Evolutionary conservation across 1,140 invertebrate species (phyloP), one percentile per base, ranked within the genome.

Genomic region (Papilio aristodemus): DNA sequence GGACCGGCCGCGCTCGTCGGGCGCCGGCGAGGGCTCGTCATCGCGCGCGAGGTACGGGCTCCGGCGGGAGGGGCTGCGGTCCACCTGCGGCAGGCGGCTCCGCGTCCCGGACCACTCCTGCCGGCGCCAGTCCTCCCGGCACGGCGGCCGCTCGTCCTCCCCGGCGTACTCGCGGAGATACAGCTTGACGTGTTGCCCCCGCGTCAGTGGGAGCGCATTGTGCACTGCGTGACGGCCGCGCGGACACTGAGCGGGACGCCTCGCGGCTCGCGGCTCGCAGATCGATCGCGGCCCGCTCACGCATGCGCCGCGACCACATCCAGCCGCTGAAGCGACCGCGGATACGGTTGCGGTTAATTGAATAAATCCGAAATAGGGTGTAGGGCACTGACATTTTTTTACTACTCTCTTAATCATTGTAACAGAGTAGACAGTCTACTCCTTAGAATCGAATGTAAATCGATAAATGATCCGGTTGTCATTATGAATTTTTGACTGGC

Each of bases 61-160:
- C 80, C 93, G 93, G 91, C 93, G 93, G 86, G 94, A 94, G 91
- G 96, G 96, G 84, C 95, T 96, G 76, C 96, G 94, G 93, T 97
- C 96, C 82, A 96, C 96, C 81, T 96, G 96, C 81, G 96, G 96
- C 87, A 97, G 82, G 75, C 87, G 84, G 74, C 80, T 74, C 74
- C 86, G 80, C 73, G 80, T 91, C 91, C 93, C 86, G 92, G 85
- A 77, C 84, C 82, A 86, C 66, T 87, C 86, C 86, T 86, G 81
- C 77, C 89, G 87, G 77, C 89, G 89, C 86, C 86, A 86, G 77
- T 86, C 83, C 80, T 91, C 86, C 78, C 89, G 85, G 85, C 86
- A 84, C 85, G 86, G 85, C 81, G 86, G 84, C 85, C 87, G 85
- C 83, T 86, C 84, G 79, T 88, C 84, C 78, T 88, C 89, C 79